phyloP scores from a whole-genome alignment of 37 sponge, comb jelly and placozoan genomes.

The Mnemiopsis leidyi region DNA sequence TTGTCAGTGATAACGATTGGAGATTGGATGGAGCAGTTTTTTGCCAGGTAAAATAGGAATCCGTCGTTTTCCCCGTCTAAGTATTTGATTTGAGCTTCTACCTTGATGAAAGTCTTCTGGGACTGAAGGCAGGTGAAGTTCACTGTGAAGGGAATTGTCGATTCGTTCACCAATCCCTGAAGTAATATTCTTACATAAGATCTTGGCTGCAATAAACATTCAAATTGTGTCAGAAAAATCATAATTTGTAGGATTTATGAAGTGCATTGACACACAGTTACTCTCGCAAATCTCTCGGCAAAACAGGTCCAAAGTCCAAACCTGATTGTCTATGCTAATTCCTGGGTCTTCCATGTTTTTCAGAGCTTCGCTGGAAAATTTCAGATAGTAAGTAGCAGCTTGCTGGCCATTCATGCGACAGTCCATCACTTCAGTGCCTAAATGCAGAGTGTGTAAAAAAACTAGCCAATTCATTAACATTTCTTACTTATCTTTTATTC shows the following conservation, averaged over 20 bases:
- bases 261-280: not conserved
- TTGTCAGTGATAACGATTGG: constrained; percentile 39
- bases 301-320: too few species aligned
- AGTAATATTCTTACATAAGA: not conserved
- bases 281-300: too few species aligned
- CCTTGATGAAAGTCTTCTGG: constrained; percentile 15
- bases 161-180: constrained; percentile 39
- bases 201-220: too few species aligned
- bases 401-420: not conserved
- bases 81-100: constrained; percentile 6
- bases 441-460: too few species aligned
- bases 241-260: not conserved
- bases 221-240: too few species aligned
- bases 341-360: constrained; percentile 29
- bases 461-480: too few species aligned
- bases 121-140: constrained; percentile 52
- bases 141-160: not conserved
- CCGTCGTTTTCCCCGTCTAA: not conserved
- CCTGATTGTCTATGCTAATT: not conserved
- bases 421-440: constrained; percentile 35
- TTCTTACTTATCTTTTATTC: too few species aligned
- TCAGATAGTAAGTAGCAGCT: constrained; percentile 12
- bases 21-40: constrained; percentile 33
- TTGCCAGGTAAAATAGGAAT: constrained; percentile 39
- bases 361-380: not conserved